Evolutionary conservation across 1,140 invertebrate species (phyloP).

Genomic region (Heliconius melpomene): DNA sequence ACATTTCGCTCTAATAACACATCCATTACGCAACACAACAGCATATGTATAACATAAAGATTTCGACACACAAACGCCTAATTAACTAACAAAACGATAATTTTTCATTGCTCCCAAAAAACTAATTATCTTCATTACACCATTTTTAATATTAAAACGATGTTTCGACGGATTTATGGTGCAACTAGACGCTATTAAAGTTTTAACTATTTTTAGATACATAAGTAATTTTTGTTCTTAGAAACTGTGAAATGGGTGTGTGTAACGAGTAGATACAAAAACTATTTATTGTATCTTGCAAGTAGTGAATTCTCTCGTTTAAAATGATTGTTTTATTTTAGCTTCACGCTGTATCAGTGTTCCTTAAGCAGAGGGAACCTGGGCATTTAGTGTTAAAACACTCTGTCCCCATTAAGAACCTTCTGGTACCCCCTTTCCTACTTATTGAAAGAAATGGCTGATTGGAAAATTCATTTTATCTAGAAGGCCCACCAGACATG

Average conservation of each 20-base stretch:
- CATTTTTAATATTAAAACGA: constrained; percentile 8
- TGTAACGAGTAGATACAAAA: background rate
- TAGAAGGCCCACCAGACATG: no score
- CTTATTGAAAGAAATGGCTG: no score
- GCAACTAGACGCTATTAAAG: background rate
- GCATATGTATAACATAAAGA: constrained; percentile 1
- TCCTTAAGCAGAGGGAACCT: no score
- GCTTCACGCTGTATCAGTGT: no score
- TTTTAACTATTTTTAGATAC: background rate
- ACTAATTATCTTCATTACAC: constrained; percentile 14
- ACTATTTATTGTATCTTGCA: background rate
- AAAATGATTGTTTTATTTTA: no score
- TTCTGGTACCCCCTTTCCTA: no score
- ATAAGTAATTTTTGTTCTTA: background rate
- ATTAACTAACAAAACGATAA: constrained; percentile 17
- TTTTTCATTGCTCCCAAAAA: constrained; percentile 16
- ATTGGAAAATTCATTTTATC: no score
- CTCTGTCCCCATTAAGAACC: no score
- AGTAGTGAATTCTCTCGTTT: background rate
- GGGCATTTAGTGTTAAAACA: no score
- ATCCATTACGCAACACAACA: background rate
- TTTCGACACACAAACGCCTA: constrained; percentile 16
- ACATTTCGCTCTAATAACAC: background rate
- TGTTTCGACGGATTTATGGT: background rate
- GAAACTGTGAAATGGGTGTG: background rate